phyloP scores from a whole-genome alignment of 37 sponge, comb jelly and placozoan species.

The Eunapius fragilis region DNA sequence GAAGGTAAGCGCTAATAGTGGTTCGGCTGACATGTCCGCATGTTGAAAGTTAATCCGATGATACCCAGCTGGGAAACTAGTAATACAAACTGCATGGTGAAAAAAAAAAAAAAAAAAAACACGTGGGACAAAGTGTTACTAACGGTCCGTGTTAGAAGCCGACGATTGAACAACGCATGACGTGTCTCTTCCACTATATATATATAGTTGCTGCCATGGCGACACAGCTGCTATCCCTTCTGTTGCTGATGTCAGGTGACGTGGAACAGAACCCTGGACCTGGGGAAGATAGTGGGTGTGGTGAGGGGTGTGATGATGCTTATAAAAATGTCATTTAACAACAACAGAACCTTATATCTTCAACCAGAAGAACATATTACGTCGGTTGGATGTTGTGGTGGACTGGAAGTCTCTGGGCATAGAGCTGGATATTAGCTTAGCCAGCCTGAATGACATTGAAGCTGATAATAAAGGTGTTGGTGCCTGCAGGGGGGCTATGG shows the following conservation, averaged over 20 bases:
- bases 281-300: background rate
- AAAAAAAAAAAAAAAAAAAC: too few relatives aligned
- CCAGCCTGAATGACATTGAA: background rate
- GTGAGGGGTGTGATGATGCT: background rate
- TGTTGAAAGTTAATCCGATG: too few relatives aligned
- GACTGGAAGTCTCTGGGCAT: background rate
- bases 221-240: background rate
- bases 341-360: background rate
- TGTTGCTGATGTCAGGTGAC: background rate
- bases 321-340: background rate
- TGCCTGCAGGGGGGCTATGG: background rate
- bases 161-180: too few relatives aligned
- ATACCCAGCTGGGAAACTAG: too few relatives aligned
- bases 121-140: too few relatives aligned
- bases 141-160: too few relatives aligned
- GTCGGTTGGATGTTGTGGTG: background rate
- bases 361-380: background rate
- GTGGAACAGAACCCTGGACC: background rate
- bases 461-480: background rate
- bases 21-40: too few relatives aligned
- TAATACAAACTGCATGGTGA: too few relatives aligned
- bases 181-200: too few relatives aligned
- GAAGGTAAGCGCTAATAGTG: too few relatives aligned
- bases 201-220: background rate
- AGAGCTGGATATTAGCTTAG: background rate